Evolutionary conservation across 2,113 vertebrate species (phyloP).

Genomic region (Grantiella picta): DNA sequence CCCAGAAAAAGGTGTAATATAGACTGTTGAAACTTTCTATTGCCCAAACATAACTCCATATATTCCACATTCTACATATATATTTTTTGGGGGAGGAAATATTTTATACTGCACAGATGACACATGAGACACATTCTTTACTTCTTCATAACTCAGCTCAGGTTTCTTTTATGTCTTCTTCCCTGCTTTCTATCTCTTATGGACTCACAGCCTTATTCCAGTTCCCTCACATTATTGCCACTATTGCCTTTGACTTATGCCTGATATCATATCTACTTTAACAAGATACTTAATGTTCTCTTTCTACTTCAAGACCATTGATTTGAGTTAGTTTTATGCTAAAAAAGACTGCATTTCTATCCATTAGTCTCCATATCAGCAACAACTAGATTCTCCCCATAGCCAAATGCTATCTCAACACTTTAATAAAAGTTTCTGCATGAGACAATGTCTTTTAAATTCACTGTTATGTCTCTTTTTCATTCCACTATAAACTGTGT

Average conservation of each 20-base stretch:
- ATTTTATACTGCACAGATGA: not conserved
- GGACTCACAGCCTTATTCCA: not conserved
- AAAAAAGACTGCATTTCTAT: not conserved
- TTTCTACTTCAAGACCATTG: not conserved
- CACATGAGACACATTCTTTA: not conserved
- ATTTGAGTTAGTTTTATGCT: not conserved
- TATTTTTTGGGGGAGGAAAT: not conserved
- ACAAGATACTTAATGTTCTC: not conserved
- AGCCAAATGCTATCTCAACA: not conserved
- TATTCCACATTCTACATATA: not conserved
- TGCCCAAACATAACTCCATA: not conserved
- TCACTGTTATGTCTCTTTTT: not conserved
- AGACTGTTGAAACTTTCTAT: not conserved
- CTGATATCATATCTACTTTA: not conserved
- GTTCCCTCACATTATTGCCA: not conserved
- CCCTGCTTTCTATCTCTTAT: not conserved
- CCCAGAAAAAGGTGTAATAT: not conserved
- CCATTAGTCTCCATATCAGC: not conserved
- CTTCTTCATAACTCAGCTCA: not conserved
- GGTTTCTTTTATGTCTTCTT: not conserved
- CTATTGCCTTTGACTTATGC: not conserved
- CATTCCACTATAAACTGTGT: not conserved
- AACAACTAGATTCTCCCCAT: not conserved
- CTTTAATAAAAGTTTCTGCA: not conserved
- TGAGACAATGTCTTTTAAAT: not conserved